Evolutionary conservation across 2,888 invertebrate genomes (phyloP), one percentile per base, ranked within the genome.

Genomic region (Nymphalis urticae): DNA sequence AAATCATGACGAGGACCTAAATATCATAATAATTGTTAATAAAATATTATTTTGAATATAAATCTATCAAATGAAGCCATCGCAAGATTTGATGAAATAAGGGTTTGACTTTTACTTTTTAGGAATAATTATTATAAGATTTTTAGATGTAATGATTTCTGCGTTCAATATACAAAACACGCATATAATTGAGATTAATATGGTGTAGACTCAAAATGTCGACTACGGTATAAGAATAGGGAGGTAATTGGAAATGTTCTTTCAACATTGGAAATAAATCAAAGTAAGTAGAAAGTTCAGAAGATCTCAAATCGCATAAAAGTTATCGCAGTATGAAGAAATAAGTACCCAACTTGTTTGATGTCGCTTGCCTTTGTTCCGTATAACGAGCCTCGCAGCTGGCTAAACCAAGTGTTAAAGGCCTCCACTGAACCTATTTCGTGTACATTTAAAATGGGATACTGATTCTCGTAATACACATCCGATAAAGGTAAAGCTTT

Each of bases 351-450:
- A 72, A 72, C 65, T 79, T 83, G 83, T 88, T 88, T 89, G 87
- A 88, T 86, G 86, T 87, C 79, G 78, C 78, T 77, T 76, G 79
- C 80, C 85, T 87, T 89, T 89, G 86, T 88, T 85, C 82, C 80
- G 79, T 79, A 75, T 88, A 88, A 88, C 87, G 87, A 88, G 86
- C 82, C 79, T 80, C 70, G 76, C 76, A 77, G 76, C 76, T 79
- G 76, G 75, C 79, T 81, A 80, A 83, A 83, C 82, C 80, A 80
- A 82, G 82, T 82, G 84, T 80, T 82, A 83, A 83, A 83, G 79
- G 75, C 76, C 78, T 77, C 75, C 76, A 73, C 73, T 61, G 66
- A 65, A 63, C 65, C 68, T 70, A 72, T 73, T 69, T 68, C 69
- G 65, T 65, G 62, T 68, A 61, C 69, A 53, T 65, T 58, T 64